Evolutionary conservation across 2,113 vertebrate species (phyloP).

Genomic region (Epinephelus moara): DNA sequence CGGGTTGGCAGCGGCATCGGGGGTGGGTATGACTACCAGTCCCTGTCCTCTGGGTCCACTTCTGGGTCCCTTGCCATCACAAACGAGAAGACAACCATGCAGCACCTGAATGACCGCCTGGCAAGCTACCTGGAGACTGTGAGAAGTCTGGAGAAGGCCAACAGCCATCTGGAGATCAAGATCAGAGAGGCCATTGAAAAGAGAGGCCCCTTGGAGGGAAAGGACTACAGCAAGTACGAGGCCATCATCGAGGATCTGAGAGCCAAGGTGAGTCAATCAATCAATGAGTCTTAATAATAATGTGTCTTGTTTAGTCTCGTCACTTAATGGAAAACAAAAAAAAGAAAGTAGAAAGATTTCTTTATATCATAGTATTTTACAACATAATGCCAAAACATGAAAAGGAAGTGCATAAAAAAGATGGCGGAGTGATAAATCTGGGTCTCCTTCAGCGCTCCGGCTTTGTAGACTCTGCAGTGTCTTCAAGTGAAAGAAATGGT

Average conservation of each 20-base stretch:
- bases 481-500: not conserved
- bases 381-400: not conserved
- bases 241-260: slow-evolving; percentile 74
- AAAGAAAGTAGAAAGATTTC: not conserved
- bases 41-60: not conserved
- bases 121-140: slow-evolving; percentile 84
- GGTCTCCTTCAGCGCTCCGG: not conserved
- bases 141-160: slow-evolving; percentile 83
- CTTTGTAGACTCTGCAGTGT: not conserved
- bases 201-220: slow-evolving; percentile 74
- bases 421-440: not conserved
- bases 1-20: slow-evolving; percentile 47
- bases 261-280: slow-evolving; percentile 76
- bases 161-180: slow-evolving; percentile 78
- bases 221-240: slow-evolving; percentile 76
- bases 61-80: slow-evolving; percentile 60
- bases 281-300: not conserved
- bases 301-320: not conserved
- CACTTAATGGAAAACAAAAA: not conserved
- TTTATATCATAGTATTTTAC: not conserved
- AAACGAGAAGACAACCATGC: slow-evolving; percentile 82
- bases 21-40: slow-evolving; percentile 38
- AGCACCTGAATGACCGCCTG: slow-evolving; percentile 83
- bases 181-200: slow-evolving; percentile 81
- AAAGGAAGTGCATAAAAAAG: not conserved